These are phyloP conservation scores for Cynodonichthys magdalenae DNA, from an alignment of 2,797 vertebrate genomes.

Conservation along the genomic window DNA sequence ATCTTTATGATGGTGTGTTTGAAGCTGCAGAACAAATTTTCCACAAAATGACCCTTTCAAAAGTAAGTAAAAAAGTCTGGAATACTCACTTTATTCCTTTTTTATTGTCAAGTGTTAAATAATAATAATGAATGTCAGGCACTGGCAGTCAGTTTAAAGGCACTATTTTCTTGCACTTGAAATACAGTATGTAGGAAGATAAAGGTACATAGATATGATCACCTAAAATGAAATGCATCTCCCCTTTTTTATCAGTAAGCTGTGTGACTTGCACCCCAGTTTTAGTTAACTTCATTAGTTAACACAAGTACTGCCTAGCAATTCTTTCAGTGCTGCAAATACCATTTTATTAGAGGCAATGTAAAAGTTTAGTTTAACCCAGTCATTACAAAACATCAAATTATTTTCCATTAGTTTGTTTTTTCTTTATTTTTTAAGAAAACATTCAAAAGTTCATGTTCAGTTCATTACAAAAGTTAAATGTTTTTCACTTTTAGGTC, in stretches of 20 bases:
- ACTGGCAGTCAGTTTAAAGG: constrained; percentile 5
- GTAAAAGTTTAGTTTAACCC: background rate
- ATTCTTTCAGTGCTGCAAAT: constrained; percentile 25
- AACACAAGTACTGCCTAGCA: constrained; percentile 30
- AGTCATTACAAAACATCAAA: background rate
- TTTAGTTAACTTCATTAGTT: constrained; percentile 1
- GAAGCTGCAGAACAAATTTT: constrained; percentile 1
- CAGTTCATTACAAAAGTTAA: constrained; percentile 24
- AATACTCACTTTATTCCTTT: background rate
- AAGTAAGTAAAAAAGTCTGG: background rate
- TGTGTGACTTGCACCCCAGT: constrained; percentile 5
- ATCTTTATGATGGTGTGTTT: constrained; percentile 1
- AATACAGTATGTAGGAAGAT: background rate
- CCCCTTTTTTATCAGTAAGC: background rate
- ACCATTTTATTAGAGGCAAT: background rate
- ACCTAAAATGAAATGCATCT: background rate
- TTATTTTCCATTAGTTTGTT: background rate
- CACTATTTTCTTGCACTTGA: background rate
- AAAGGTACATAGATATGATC: background rate
- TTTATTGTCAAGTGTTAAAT: background rate
- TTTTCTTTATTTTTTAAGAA: background rate
- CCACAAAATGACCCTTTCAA: constrained; percentile 3
- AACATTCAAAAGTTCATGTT: constrained; percentile 3
- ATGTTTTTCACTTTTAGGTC: constrained; percentile 19
- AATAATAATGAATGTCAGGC: background rate